Conservation (phyloP, 2,113 vertebrate species). For the Sorex fumeus region DNA sequence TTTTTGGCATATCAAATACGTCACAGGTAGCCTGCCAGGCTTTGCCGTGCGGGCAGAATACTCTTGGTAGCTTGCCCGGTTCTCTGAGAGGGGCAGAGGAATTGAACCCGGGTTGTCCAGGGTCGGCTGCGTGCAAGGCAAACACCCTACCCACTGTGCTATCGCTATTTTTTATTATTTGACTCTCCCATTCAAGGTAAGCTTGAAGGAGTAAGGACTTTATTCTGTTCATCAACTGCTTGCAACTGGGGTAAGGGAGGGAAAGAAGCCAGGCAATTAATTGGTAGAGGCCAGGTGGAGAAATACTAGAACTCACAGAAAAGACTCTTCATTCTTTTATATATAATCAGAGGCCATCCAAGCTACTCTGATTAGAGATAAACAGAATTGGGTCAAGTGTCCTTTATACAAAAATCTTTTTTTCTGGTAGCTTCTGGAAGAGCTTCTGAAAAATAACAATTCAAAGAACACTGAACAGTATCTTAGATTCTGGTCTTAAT, state of each 20-base stretch:
- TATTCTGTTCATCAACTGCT: neutral
- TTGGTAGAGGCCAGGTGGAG: neutral
- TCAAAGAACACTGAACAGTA: neutral
- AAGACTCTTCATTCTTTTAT: neutral
- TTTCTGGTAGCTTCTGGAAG: conserved; percentile 19
- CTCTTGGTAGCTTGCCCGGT: too few species aligned
- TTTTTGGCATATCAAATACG: too few species aligned
- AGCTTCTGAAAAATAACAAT: conserved; percentile 4
- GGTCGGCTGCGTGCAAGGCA: too few species aligned
- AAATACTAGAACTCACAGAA: neutral
- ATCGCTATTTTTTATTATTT: conserved; percentile 33
- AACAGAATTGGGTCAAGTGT: neutral
- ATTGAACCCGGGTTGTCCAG: too few species aligned
- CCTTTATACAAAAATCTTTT: too few species aligned
- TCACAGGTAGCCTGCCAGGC: too few species aligned
- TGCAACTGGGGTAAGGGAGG: neutral
- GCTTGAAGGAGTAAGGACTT: neutral
- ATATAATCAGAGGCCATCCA: neutral
- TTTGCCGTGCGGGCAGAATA: too few species aligned
- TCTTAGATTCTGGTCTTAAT: neutral
- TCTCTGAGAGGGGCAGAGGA: too few species aligned
- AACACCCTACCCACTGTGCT: too few species aligned
- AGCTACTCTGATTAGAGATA: too few species aligned
- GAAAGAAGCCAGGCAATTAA: neutral
- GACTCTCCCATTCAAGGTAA: neutral